Evolutionary conservation across 2,888 invertebrate genomes (phyloP).

Genomic region (Ramazzottius varieornatus): DNA sequence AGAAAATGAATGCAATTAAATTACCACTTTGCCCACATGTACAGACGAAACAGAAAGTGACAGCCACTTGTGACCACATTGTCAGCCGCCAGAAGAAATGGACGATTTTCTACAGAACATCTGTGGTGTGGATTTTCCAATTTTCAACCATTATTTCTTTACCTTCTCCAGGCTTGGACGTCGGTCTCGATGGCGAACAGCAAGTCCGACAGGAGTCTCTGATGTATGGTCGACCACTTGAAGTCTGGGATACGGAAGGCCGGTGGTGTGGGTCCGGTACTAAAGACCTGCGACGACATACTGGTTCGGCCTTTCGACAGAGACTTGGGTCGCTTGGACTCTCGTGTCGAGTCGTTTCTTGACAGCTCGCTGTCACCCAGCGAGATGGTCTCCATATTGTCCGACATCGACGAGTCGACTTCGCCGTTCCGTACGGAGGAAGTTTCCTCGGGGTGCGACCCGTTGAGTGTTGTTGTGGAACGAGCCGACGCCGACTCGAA

Average conservation of each 20-base stretch:
- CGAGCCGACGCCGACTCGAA: neutral
- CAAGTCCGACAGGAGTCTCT: constrained; percentile 75
- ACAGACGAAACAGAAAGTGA: no score
- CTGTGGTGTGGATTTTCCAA: no score
- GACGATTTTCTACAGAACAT: no score
- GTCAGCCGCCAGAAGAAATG: no score
- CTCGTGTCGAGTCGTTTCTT: neutral
- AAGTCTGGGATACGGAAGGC: constrained; percentile 98
- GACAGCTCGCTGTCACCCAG: constrained; percentile 6
- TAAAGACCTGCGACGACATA: constrained; percentile 52
- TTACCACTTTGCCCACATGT: constrained; percentile 5
- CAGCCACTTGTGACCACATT: no score
- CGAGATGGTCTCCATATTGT: neutral
- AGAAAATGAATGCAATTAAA: constrained; percentile 10
- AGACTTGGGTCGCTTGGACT: neutral
- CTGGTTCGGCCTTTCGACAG: neutral
- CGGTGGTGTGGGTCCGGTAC: constrained; percentile 66
- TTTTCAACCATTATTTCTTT: no score
- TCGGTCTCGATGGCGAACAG: constrained; percentile 88
- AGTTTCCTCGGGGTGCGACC: neutral
- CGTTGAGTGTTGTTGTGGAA: neutral
- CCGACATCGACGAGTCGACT: neutral
- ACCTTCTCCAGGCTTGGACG: constrained; percentile 62
- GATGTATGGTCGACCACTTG: constrained; percentile 96
- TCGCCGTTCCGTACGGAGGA: neutral